These are phyloP conservation scores for Pipistrellus pipistrellus DNA, from an alignment of 2,797 vertebrate species.

Conservation along the genomic window DNA sequence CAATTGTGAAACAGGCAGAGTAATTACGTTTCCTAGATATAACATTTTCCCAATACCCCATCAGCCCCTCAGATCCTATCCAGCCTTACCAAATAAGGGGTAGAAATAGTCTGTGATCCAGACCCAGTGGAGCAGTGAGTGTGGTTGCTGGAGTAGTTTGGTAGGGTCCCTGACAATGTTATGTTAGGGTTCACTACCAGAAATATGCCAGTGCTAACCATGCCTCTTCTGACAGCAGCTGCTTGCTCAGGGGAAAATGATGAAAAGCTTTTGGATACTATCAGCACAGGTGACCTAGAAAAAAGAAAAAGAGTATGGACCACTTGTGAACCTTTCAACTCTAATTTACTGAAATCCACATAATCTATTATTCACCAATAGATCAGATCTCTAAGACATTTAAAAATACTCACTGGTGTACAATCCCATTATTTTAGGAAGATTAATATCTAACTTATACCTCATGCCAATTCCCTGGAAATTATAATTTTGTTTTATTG, in stretches of 20 bases:
- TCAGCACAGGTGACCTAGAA: background rate
- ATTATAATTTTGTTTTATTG: no score
- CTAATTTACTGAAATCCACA: background rate
- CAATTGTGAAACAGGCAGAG: background rate
- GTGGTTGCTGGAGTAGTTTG: rapidly evolving
- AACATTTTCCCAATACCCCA: background rate
- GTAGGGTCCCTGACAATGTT: background rate
- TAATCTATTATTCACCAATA: background rate
- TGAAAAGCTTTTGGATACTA: background rate
- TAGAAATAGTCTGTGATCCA: background rate
- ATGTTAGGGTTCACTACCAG: background rate
- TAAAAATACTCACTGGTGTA: background rate
- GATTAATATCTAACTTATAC: background rate
- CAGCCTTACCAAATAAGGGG: background rate
- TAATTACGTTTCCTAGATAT: background rate
- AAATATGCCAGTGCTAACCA: background rate
- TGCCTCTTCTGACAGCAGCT: background rate
- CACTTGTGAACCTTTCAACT: background rate
- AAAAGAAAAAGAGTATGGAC: background rate
- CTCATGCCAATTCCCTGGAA: background rate
- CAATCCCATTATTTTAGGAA: background rate
- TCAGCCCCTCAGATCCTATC: rapidly evolving
- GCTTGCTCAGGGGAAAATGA: background rate
- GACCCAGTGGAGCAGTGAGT: background rate
- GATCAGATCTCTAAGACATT: background rate